A percentile compares a stretch with the other conserved stretches of the same genome.
Conservation (phyloP, 2,888 invertebrate genomes). For the Taphrorychus bicolor region DNA sequence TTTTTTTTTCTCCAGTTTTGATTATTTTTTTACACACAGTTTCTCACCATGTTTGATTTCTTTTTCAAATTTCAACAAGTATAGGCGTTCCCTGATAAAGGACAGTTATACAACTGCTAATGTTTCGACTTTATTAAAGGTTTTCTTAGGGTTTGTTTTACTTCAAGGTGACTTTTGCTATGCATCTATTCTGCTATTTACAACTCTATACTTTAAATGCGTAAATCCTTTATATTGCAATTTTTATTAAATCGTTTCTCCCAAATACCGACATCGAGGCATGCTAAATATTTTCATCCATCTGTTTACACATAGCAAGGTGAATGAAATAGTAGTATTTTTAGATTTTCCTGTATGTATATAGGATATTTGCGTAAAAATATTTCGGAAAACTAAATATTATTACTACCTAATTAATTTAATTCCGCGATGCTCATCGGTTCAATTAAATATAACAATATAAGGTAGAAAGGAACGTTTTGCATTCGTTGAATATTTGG, state of each 20-base stretch:
- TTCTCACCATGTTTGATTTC: too few relatives aligned
- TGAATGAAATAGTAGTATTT: conserved; percentile 33
- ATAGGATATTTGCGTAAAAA: conserved; percentile 23
- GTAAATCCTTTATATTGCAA: neutral
- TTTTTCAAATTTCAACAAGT: too few relatives aligned
- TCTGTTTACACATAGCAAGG: conserved; percentile 11
- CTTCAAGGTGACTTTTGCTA: too few relatives aligned
- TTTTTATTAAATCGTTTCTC: neutral
- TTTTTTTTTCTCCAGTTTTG: too few relatives aligned
- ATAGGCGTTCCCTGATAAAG: too few relatives aligned
- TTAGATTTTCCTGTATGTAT: conserved; percentile 17
- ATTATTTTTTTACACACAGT: too few relatives aligned
- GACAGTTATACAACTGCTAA: too few relatives aligned
- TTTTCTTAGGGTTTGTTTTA: too few relatives aligned
- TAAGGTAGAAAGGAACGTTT: neutral
- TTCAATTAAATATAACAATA: neutral
- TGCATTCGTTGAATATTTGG: neutral
- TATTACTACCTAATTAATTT: conserved; percentile 19
- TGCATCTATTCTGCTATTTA: too few relatives aligned
- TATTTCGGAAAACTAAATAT: conserved; percentile 26
- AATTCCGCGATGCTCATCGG: neutral
- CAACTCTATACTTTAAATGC: too few relatives aligned
- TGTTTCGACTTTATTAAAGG: too few relatives aligned
- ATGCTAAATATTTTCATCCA: neutral
- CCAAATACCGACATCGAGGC: neutral